phyloP scores from a whole-genome alignment of 2,797 vertebrate genomes.

The Malacoctenus gilli region DNA sequence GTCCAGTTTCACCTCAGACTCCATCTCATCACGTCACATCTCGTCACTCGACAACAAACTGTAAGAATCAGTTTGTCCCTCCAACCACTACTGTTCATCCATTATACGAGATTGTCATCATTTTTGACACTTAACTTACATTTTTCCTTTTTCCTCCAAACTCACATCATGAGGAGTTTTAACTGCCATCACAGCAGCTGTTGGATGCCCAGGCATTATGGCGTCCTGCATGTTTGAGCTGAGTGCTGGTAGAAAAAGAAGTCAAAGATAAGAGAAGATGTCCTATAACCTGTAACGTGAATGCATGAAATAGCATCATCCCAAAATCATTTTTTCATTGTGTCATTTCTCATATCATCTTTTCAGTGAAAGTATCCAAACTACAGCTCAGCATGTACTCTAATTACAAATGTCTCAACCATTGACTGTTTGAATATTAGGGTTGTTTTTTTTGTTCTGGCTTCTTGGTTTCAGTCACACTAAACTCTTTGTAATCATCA shows the following conservation, averaged over 20 bases:
- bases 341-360: background rate
- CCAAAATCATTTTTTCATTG: background rate
- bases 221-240: background rate
- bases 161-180: conserved; percentile 38
- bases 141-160: conserved; percentile 29
- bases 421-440: background rate
- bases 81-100: conserved; percentile 53
- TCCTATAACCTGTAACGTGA: background rate
- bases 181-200: conserved; percentile 29
- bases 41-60: conserved; percentile 38
- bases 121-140: conserved; percentile 36
- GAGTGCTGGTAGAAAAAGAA: background rate
- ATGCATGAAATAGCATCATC: background rate
- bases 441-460: background rate
- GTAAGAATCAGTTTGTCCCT: conserved; percentile 35
- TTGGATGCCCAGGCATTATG: conserved; percentile 48
- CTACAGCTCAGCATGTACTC: conserved; percentile 13
- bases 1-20: conserved; percentile 39
- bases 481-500: background rate
- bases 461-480: background rate
- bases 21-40: conserved; percentile 44
- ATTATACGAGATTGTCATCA: conserved; percentile 42
- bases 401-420: background rate
- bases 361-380: background rate
- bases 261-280: background rate